Percentiles rank a stretch among this genome's conserved stretches.
phyloP scores from a whole-genome alignment of 2,797 vertebrate species.

The Pygocentrus nattereri region DNA sequence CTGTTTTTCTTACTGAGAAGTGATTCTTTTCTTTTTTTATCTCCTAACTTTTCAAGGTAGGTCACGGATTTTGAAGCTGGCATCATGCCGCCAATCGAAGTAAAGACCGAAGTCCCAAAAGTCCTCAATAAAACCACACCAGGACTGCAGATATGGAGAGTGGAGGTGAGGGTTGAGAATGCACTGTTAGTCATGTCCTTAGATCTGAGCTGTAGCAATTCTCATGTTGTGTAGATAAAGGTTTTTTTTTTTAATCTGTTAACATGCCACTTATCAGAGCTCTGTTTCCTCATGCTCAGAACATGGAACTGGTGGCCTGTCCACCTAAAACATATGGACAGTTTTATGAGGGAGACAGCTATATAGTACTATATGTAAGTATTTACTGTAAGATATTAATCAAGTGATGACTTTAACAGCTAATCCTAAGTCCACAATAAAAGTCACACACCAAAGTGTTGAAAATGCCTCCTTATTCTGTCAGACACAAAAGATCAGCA shows the following conservation, averaged over 20 bases:
- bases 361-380: slow-evolving; percentile 84
- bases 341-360: slow-evolving; percentile 89
- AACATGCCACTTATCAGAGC: slow-evolving; percentile 19
- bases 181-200: not conserved
- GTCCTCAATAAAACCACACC: slow-evolving; percentile 84
- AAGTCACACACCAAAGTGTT: not conserved
- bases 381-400: slow-evolving; percentile 2
- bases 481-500: slow-evolving; percentile 82
- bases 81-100: slow-evolving; percentile 81
- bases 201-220: not conserved
- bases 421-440: not conserved
- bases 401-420: slow-evolving; percentile 2
- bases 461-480: not conserved
- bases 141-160: slow-evolving; percentile 89
- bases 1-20: not conserved
- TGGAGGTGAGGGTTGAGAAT: slow-evolving; percentile 79
- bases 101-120: slow-evolving; percentile 76
- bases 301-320: slow-evolving; percentile 86
- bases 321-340: slow-evolving; percentile 79
- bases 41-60: slow-evolving; percentile 44
- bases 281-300: slow-evolving; percentile 67
- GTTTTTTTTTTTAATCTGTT: not conserved
- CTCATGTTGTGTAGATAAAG: not conserved
- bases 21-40: not conserved
- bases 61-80: slow-evolving; percentile 50